A percentile compares a stretch with the other conserved stretches of the same genome.
Evolutionary conservation across 2,797 vertebrate species (phyloP).

Genomic region (Acanthurus lineatus): DNA sequence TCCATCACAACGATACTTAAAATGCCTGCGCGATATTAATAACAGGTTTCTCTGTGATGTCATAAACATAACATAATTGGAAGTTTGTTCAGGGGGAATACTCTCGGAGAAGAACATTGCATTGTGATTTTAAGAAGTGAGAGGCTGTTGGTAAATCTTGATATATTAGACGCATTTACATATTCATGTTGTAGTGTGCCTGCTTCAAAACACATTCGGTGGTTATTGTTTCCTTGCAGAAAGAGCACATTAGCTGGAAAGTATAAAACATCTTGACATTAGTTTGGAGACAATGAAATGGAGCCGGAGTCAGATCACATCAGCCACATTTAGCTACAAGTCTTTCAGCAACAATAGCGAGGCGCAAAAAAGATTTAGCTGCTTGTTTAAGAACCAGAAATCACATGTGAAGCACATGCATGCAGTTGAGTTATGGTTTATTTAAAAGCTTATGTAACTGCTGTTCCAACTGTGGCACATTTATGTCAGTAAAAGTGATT

Average conservation of each 20-base stretch:
- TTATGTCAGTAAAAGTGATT: too few species aligned
- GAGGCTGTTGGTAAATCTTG: background rate
- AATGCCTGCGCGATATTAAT: background rate
- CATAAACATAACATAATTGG: background rate
- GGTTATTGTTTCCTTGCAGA: background rate
- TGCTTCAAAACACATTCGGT: background rate
- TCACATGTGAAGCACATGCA: too few species aligned
- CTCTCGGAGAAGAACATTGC: background rate
- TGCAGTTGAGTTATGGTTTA: too few species aligned
- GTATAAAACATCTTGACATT: background rate
- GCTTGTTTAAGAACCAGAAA: too few species aligned
- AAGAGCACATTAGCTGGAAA: background rate
- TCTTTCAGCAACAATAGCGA: background rate
- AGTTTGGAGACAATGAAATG: background rate
- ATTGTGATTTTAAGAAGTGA: background rate
- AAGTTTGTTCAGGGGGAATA: background rate
- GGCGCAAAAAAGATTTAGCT: too few species aligned
- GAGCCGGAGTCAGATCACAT: background rate
- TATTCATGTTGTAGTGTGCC: background rate
- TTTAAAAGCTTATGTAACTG: too few species aligned
- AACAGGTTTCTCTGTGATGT: background rate
- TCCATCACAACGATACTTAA: slow-evolving; percentile 1
- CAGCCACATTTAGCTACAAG: background rate
- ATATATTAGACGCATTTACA: background rate
- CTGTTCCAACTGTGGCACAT: too few species aligned